Base-by-base conservation (phyloP, 2,797 vertebrate species). In the Pipistrellus pipistrellus region DNA sequence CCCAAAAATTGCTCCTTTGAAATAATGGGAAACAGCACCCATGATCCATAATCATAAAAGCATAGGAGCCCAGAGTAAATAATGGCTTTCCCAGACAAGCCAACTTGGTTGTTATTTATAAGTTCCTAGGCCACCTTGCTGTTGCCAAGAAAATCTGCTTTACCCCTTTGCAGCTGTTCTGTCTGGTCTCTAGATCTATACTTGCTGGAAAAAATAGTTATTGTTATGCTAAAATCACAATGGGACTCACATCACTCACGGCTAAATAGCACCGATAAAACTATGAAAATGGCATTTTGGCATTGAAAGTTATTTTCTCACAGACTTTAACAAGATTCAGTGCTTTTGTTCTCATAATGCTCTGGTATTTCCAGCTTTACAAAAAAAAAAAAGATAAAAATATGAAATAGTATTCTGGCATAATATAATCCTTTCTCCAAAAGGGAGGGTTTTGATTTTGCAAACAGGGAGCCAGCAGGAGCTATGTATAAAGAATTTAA, bases 301-400 rank as follows among this genome's bases (percentile, higher is more conserved):
- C 21, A 93, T 87, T 68, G 88, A 66, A 15, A 95, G 44, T 86
- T 96, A 85, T 32, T 76, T 95, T 84, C 98, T 98, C 97, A 98
- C 97, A 98, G 98, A 97, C 3, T 98, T 95, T 68, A 27, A 64
- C 85, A 86, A 96, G 96, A 97, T 84, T 91, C 92, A 95, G 0
- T 35, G 87, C 87, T 72, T 85, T 95, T 90, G 57, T 91, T 91
- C 46, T 87, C 87, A 55, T 41, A 30, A n/a, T 1, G 62, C 35
- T 23, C 25, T 18, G 27, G 30, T 77, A 68, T 77, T 95, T 93
- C 59, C 55, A 82, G 55, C 55, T 44, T 44, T 38, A 35, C 23
- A 15, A 15, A n/a, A 59, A 25, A 38, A 15, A n/a, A 59, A 71
- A 80, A 82, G 59, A 69, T 25, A 73, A 88, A 66, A 85, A 76